Percentiles rank a stretch among this genome's conserved stretches.
phyloP scores from a whole-genome alignment of 37 sponge, comb jelly and placozoan species.

The Geodia barretti region DNA sequence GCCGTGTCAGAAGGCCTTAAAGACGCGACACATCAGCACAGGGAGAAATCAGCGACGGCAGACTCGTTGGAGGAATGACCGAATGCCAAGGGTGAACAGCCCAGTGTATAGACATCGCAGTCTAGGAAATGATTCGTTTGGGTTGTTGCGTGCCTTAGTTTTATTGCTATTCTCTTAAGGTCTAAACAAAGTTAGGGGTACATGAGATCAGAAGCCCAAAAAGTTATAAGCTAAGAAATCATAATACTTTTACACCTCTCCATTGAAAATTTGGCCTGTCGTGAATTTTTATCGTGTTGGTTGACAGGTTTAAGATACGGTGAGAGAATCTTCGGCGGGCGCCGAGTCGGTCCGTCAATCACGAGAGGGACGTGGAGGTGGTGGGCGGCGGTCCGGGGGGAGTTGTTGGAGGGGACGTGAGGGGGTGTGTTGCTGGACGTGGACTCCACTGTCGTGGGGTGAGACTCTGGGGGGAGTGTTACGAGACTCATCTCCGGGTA shows the following conservation, averaged over 20 bases:
- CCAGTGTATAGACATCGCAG: too few species aligned
- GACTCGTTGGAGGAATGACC: conserved; percentile 98
- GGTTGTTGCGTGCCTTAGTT: too few species aligned
- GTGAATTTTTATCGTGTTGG: neutral
- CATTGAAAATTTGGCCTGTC: neutral
- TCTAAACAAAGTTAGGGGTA: too few species aligned
- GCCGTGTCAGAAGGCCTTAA: conserved; percentile 94
- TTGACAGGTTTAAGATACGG: conserved; percentile 82
- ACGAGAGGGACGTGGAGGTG: conserved; percentile 96
- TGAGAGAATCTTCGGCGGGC: conserved; percentile 74
- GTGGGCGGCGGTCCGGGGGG: conserved; percentile 96
- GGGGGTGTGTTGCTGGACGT: conserved; percentile 94
- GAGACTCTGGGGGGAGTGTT: conserved; percentile 98
- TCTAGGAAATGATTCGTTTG: too few species aligned
- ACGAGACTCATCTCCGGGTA: conserved; percentile 77
- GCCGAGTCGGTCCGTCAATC: conserved; percentile 96
- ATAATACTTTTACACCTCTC: too few species aligned
- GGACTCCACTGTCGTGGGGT: conserved; percentile 96
- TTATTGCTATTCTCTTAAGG: neutral
- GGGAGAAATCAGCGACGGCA: conserved; percentile 86
- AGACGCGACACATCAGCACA: conserved; percentile 86
- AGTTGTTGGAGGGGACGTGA: conserved; percentile 35
- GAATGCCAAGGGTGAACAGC: conserved; percentile 97
- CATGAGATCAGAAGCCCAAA: too few species aligned
- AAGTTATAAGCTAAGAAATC: too few species aligned